Evolutionary conservation across 2,797 vertebrate genomes (phyloP).

Genomic region (Eurystomus glaucurus): DNA sequence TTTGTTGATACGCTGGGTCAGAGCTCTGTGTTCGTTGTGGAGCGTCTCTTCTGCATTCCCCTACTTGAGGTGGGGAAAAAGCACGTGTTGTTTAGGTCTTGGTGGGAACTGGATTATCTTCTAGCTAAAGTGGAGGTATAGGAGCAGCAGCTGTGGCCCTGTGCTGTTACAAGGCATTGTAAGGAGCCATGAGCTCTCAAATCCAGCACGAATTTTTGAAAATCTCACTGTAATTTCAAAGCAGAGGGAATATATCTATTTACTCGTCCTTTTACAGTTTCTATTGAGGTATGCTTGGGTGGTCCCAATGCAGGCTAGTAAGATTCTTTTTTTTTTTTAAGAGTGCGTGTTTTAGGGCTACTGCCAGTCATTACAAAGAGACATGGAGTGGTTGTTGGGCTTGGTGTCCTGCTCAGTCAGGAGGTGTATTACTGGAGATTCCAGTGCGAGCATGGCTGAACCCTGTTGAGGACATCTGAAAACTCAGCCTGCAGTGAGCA

Average conservation of each 20-base stretch:
- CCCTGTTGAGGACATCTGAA: fast-evolving
- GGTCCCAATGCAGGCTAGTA: not conserved
- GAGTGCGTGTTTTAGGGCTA: not conserved
- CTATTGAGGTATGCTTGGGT: not conserved
- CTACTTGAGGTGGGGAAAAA: fast-evolving
- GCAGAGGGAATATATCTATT: not conserved
- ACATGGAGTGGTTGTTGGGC: not conserved
- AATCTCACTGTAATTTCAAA: not conserved
- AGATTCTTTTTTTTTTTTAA: not conserved
- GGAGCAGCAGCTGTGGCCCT: not conserved
- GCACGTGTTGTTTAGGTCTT: not conserved
- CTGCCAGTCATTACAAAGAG: not conserved
- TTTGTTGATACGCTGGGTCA: not conserved
- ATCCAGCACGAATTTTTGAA: not conserved
- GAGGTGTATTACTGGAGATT: not conserved
- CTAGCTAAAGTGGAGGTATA: not conserved
- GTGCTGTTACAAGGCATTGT: not conserved
- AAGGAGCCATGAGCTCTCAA: not conserved
- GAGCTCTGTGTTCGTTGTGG: fast-evolving
- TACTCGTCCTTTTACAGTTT: not conserved
- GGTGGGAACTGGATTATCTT: not conserved
- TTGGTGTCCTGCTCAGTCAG: not conserved
- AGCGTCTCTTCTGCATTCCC: not conserved
- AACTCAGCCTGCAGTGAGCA: not conserved
- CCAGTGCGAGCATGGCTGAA: not conserved